Evolutionary conservation across 2,888 invertebrate species (phyloP).

Genomic region (Amblyteles armatorius): DNA sequence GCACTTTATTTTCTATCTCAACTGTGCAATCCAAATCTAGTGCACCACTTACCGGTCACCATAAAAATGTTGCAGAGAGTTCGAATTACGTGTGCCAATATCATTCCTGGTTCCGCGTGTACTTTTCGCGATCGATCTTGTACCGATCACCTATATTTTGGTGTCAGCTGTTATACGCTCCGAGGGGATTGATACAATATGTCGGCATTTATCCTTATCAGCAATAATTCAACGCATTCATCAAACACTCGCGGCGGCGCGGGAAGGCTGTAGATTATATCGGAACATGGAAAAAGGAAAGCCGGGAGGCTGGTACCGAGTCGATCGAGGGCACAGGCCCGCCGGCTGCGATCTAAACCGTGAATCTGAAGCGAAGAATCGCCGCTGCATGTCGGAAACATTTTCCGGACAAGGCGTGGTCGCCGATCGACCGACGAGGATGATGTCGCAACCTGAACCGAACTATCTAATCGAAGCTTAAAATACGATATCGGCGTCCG

Average conservation of each 20-base stretch:
- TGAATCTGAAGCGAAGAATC: slow-evolving; percentile 26
- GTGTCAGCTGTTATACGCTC: slow-evolving; percentile 41
- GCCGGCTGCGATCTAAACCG: slow-evolving; percentile 11
- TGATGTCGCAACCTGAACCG: slow-evolving; percentile 39
- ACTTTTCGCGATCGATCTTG: slow-evolving; percentile 3
- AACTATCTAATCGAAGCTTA: slow-evolving; percentile 30
- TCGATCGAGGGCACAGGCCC: slow-evolving; percentile 14
- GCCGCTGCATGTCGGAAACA: background rate
- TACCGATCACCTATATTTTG: slow-evolving; percentile 27
- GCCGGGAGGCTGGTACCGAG: slow-evolving; percentile 9
- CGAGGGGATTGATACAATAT: slow-evolving; percentile 42
- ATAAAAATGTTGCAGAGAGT: background rate
- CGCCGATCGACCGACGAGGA: background rate
- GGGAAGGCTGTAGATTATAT: slow-evolving; percentile 50
- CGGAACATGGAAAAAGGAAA: slow-evolving; percentile 39
- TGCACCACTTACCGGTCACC: background rate
- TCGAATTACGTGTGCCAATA: background rate
- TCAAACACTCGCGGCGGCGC: slow-evolving; percentile 15
- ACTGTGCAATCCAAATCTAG: background rate
- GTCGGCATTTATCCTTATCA: slow-evolving; percentile 51
- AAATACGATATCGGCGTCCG: slow-evolving; percentile 13
- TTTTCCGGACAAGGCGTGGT: slow-evolving; percentile 42
- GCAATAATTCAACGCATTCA: slow-evolving; percentile 53
- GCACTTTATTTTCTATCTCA: no score
- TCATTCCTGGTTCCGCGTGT: background rate